Percentiles rank a stretch among this genome's conserved stretches.
phyloP scores from a whole-genome alignment of 2,888 invertebrate genomes.

The Tetanocera ferruginea region DNA sequence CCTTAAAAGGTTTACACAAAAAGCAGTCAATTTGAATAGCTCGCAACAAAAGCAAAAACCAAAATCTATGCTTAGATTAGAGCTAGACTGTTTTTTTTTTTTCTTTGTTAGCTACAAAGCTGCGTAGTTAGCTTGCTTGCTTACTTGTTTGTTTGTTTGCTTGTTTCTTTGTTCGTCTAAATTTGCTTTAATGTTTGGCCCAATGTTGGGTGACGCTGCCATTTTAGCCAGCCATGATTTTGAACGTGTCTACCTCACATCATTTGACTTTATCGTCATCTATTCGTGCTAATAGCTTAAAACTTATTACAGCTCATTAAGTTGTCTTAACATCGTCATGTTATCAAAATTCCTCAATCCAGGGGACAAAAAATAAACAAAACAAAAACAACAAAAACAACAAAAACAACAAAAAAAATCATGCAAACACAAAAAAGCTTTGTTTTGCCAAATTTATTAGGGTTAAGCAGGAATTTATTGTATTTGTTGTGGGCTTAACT shows the following conservation, averaged over 20 bases:
- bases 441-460: background rate
- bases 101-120: slow-evolving; percentile 12
- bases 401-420: slow-evolving; percentile 12
- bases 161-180: too few species aligned
- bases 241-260: too few species aligned
- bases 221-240: background rate
- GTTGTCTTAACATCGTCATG: slow-evolving; percentile 49
- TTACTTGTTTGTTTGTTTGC: too few species aligned
- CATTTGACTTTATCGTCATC: background rate
- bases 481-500: background rate
- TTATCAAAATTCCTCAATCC: slow-evolving; percentile 18
- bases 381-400: too few species aligned
- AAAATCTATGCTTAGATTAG: too few species aligned
- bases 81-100: too few species aligned
- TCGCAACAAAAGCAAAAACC: too few species aligned
- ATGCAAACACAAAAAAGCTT: slow-evolving; percentile 4
- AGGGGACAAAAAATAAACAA: too few species aligned
- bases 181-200: background rate
- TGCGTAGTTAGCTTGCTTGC: too few species aligned
- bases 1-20: too few species aligned
- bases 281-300: slow-evolving; percentile 47
- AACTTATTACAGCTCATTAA: slow-evolving; percentile 55
- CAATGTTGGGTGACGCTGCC: background rate
- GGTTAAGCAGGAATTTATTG: background rate
- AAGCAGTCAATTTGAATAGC: too few species aligned